Evolutionary conservation across 1,140 invertebrate genomes (phyloP).

Genomic region (Ceratoteleas bidentatus): DNA sequence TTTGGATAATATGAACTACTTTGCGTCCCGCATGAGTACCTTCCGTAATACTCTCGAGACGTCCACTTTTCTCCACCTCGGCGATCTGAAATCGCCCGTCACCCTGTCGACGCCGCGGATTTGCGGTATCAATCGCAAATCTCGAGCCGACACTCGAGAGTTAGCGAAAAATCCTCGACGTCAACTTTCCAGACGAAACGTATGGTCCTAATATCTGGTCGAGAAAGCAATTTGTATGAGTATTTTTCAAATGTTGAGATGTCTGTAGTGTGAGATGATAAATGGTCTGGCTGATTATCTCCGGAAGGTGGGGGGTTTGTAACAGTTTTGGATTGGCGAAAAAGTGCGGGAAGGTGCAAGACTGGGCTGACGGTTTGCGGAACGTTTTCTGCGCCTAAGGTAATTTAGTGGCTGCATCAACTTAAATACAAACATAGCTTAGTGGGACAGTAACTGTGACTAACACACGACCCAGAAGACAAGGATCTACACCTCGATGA

Average conservation of each 20-base stretch:
- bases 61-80: constrained; percentile 64
- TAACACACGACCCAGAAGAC: constrained; percentile 79
- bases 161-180: no score
- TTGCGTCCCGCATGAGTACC: constrained; percentile 62
- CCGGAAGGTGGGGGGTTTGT: no score
- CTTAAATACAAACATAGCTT: constrained; percentile 76
- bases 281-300: no score
- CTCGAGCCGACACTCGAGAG: no score
- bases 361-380: constrained; percentile 14
- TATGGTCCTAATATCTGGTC: no score
- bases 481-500: constrained; percentile 81
- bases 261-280: no score
- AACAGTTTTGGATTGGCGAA: no score
- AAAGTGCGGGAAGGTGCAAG: background rate
- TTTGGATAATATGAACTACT: constrained; percentile 68
- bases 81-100: constrained; percentile 56
- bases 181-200: no score
- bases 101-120: constrained; percentile 46
- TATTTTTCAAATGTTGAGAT: no score
- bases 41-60: constrained; percentile 59
- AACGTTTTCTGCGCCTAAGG: constrained; percentile 65
- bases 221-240: no score
- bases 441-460: constrained; percentile 79
- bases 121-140: constrained; percentile 26
- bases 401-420: constrained; percentile 70